Percentiles rank a stretch among this genome's conserved stretches.
Evolutionary conservation across 1,140 invertebrate genomes (phyloP).

Genomic region (Ips nitidus): DNA sequence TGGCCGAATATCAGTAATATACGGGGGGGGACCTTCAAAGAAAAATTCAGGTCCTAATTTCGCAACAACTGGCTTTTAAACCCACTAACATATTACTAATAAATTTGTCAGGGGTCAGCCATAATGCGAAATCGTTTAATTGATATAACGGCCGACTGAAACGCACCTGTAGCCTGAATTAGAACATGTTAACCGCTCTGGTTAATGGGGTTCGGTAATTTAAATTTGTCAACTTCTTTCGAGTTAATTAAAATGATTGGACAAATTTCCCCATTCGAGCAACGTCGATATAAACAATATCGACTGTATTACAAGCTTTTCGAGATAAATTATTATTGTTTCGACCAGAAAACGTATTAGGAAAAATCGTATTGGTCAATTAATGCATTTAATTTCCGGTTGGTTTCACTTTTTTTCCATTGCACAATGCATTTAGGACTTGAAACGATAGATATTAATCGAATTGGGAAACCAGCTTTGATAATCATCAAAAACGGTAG

Average conservation of each 20-base stretch:
- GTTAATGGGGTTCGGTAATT: background rate
- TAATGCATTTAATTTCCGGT: background rate
- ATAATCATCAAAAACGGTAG: background rate
- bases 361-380: background rate
- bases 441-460: background rate
- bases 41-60: too few relatives aligned
- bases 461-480: background rate
- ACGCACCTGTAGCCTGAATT: slow-evolving; percentile 11
- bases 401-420: background rate
- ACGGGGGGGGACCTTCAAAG: too few relatives aligned
- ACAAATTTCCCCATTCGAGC: background rate
- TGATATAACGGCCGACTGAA: background rate
- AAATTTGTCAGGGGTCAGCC: slow-evolving; percentile 8
- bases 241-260: slow-evolving; percentile 6
- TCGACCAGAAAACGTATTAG: background rate
- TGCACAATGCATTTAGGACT: too few relatives aligned
- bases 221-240: slow-evolving; percentile 11
- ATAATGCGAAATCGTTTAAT: slow-evolving; percentile 9
- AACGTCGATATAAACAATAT: background rate
- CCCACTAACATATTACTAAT: background rate
- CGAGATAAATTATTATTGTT: too few relatives aligned
- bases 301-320: background rate
- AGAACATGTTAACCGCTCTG: background rate
- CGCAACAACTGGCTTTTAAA: too few relatives aligned
- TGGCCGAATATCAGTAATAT: too few relatives aligned